These are phyloP conservation scores for Acanthosepion esculentum DNA, from an alignment of 2,888 invertebrate genomes.

Conservation along the genomic window DNA sequence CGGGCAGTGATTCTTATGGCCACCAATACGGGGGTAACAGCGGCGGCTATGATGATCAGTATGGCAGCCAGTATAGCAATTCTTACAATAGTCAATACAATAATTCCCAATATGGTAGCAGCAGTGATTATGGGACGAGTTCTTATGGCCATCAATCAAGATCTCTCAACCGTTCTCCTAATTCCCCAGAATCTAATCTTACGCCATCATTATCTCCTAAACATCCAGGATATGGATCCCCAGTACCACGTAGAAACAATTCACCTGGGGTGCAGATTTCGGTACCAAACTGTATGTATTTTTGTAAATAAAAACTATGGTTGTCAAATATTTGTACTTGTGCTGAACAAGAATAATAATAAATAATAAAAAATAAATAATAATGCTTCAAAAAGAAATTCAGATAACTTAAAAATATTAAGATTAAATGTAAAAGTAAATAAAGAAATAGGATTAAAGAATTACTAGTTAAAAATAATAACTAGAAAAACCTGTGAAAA, in stretches of 20 bases:
- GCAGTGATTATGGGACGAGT: background rate
- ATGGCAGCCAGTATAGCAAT: background rate
- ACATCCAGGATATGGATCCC: background rate
- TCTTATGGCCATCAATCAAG: background rate
- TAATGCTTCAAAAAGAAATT: too few species aligned
- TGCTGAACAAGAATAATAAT: too few species aligned
- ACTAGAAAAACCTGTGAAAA: too few species aligned
- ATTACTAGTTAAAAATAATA: too few species aligned
- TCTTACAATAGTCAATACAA: background rate
- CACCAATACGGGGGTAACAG: background rate
- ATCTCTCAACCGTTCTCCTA: too few species aligned
- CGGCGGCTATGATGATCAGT: background rate
- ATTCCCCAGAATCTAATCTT: background rate
- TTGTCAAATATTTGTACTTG: too few species aligned
- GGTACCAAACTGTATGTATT: constrained; percentile 8
- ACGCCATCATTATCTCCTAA: background rate
- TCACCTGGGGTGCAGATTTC: background rate
- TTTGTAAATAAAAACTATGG: too few species aligned
- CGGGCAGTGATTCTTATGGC: background rate
- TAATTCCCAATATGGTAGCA: background rate
- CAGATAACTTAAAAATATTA: too few species aligned
- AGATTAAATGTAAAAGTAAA: too few species aligned
- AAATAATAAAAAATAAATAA: too few species aligned
- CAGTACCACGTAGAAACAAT: background rate
- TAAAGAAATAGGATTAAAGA: too few species aligned